A percentile compares a stretch with the other conserved stretches of the same genome.
Evolutionary conservation across 2,888 invertebrate species (phyloP).

Genomic region (Acrobasis repandana): DNA sequence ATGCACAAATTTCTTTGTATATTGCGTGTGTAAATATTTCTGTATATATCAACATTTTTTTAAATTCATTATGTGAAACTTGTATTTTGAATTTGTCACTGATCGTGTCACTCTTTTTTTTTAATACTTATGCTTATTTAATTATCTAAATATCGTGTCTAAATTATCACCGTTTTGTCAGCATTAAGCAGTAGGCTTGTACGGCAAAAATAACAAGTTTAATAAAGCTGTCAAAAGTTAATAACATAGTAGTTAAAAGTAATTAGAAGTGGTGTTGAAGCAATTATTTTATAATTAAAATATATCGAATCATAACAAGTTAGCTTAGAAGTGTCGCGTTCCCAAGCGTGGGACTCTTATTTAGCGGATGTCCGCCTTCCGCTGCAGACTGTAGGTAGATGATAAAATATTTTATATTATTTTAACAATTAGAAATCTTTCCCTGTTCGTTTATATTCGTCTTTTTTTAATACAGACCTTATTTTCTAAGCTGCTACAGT

Average conservation of each 20-base stretch:
- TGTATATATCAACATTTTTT: too few relatives aligned
- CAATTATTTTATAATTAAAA: constrained; percentile 6
- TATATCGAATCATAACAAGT: constrained; percentile 3
- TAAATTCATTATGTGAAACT: too few relatives aligned
- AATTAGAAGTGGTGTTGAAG: constrained; percentile 4
- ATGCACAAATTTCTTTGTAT: too few relatives aligned
- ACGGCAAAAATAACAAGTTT: not conserved
- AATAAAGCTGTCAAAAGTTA: constrained; percentile 9
- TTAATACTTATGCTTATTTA: too few relatives aligned
- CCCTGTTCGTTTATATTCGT: too few relatives aligned
- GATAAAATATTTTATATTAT: constrained; percentile 3
- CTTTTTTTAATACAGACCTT: too few relatives aligned
- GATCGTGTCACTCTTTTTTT: too few relatives aligned
- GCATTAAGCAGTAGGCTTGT: not conserved
- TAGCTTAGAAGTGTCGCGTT: not conserved
- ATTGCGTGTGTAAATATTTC: too few relatives aligned
- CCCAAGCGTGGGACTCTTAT: not conserved
- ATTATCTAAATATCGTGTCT: not conserved
- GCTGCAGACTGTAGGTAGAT: not conserved
- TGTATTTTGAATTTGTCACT: too few relatives aligned
- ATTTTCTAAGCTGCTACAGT: too few relatives aligned
- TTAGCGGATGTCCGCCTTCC: constrained; percentile 18
- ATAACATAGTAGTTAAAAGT: not conserved
- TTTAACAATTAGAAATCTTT: not conserved
- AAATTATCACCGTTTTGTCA: not conserved